These are phyloP conservation scores for Diloba caeruleocephala DNA, from an alignment of 2,888 invertebrate genomes.

Conservation along the genomic window DNA sequence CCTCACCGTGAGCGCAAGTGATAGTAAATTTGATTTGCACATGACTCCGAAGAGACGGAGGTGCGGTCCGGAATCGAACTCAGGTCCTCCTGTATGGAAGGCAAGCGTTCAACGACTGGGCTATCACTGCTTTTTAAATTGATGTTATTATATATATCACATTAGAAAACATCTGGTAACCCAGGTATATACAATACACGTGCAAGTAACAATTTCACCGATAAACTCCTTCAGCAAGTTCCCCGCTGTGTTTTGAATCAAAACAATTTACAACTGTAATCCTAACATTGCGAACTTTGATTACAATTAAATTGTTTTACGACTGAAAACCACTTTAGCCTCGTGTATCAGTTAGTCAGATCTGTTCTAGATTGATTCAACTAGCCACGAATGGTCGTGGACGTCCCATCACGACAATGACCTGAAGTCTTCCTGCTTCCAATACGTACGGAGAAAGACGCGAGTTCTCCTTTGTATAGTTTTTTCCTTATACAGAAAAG, in stretches of 20 bases:
- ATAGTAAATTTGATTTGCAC: too few relatives aligned
- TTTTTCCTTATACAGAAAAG: background rate
- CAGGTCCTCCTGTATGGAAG: too few relatives aligned
- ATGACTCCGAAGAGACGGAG: too few relatives aligned
- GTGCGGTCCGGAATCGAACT: too few relatives aligned
- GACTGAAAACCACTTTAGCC: conserved; percentile 14
- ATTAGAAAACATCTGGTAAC: too few relatives aligned
- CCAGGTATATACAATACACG: too few relatives aligned
- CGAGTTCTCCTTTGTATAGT: background rate
- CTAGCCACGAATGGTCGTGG: conserved; percentile 6
- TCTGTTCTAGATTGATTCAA: conserved; percentile 28
- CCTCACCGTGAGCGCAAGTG: too few relatives aligned
- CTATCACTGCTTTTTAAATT: too few relatives aligned
- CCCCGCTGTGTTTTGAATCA: conserved; percentile 48
- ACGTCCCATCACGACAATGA: conserved; percentile 15
- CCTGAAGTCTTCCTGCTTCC: conserved; percentile 1
- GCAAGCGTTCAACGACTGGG: too few relatives aligned
- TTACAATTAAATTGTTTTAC: conserved; percentile 36
- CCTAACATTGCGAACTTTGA: conserved; percentile 15
- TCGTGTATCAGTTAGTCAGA: conserved; percentile 14
- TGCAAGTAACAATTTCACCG: conserved; percentile 27
- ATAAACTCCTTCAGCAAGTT: conserved; percentile 28
- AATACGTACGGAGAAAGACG: background rate
- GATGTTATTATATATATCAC: too few relatives aligned
- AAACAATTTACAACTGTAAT: conserved; percentile 43